Base-by-base conservation (phyloP, 2,113 vertebrate genomes). In the Cepphus grylle region DNA sequence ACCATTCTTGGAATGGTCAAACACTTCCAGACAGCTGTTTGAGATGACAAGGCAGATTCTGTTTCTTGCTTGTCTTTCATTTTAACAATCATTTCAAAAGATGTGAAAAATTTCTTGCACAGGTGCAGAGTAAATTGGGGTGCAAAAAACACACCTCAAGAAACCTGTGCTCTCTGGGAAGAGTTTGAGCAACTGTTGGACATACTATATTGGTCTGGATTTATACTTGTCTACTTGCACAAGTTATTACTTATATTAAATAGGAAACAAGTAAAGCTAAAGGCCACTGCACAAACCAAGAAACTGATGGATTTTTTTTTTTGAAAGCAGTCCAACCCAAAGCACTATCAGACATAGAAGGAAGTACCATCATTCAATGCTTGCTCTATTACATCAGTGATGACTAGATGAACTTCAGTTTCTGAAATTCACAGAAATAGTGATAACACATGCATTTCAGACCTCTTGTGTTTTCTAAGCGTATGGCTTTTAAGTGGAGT, bases 371-470 rank as follows among this genome's bases (percentile, higher is more conserved):
- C 16, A 71, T 50, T 58, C 29, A 15, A 79, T 42, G 36, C 32
- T 52, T 63, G 4, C 8, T 32, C 58, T 61, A 2, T 14, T 27
- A 53, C 0, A 7, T 26, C 29, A 80, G 0, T 11, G 34, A 45
- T 19, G 5, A 79, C 27, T 42, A 45, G 32, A 79, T n/a, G 32
- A 85, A 86, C 50, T 85, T 61, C 49, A 56, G 49, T 56, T 86
- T 43, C 73, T 15, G 12, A 88, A 38, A 16, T 50, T 40, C 45
- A 71, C 32, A 86, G 47, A 58, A 81, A 67, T 38, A 50, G 50
- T 3, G 7, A 16, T 10, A 78, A 61, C 0, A 4, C 10, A 11
- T 0, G 1, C 5, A 30, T 21, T 38, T 74, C 82, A 78, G 36
- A 70, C 15, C 32, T 83, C 63, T 12, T 11, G 40, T 20, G 9